A percentile compares a stretch with the other conserved stretches of the same genome.
These are phyloP conservation scores for Cheirogaleus medius DNA, from an alignment of 2,113 vertebrate genomes.

Conservation along the genomic window DNA sequence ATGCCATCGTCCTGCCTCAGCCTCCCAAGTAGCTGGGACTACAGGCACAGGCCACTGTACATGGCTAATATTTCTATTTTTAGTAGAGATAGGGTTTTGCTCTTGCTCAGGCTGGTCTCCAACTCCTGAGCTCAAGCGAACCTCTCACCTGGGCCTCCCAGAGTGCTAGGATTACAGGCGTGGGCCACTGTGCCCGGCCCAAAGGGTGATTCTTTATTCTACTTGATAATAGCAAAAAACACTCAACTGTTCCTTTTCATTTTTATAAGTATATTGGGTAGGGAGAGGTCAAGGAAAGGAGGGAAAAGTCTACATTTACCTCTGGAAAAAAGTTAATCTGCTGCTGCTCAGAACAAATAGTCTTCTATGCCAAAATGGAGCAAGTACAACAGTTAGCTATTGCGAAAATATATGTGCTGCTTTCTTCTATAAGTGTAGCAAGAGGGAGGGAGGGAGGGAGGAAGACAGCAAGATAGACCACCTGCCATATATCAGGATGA, in stretches of 20 bases:
- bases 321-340: background rate
- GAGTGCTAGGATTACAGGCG: too few species aligned
- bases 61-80: too few species aligned
- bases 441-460: too few species aligned
- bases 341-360: background rate
- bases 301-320: background rate
- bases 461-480: background rate
- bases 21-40: too few species aligned
- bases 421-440: background rate
- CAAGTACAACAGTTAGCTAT: background rate
- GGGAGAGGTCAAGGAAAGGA: too few species aligned
- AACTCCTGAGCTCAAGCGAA: too few species aligned
- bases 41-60: too few species aligned
- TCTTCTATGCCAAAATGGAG: background rate
- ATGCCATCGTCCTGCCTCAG: too few species aligned
- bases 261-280: background rate
- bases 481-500: background rate
- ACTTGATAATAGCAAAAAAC: background rate
- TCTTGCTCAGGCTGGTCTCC: too few species aligned
- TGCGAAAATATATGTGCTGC: background rate
- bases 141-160: too few species aligned
- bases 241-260: background rate
- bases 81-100: too few species aligned
- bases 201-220: background rate
- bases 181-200: too few species aligned